Conservation (phyloP, 2,797 vertebrate genomes). For the Peromyscus eremicus region DNA sequence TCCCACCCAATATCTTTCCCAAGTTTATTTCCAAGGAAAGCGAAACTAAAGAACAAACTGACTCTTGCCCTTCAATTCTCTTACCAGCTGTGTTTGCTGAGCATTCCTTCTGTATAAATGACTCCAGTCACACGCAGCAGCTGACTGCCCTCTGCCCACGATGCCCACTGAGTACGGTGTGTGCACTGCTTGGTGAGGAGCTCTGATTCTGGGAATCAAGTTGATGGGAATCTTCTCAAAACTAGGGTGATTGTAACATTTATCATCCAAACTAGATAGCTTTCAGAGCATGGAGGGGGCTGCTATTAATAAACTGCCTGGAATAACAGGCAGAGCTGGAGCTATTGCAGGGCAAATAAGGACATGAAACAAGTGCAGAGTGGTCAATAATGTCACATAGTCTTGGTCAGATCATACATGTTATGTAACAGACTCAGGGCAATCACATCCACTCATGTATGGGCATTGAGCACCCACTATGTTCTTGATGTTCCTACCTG, state of each 20-base stretch:
- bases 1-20: not conserved
- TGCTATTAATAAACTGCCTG: not conserved
- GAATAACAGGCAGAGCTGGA: not conserved
- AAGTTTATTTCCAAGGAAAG: not conserved
- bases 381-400: not conserved
- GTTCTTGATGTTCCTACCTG: not conserved
- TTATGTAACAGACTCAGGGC: not conserved
- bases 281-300: conserved; percentile 19
- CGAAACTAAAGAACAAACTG: not conserved
- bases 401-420: not conserved
- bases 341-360: not conserved
- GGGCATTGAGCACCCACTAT: not conserved
- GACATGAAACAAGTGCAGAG: not conserved
- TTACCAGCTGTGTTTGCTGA: not conserved
- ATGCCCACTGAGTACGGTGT: too few species aligned
- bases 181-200: not conserved
- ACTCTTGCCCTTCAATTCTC: not conserved
- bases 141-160: rapidly evolving
- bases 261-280: conserved; percentile 31
- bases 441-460: not conserved
- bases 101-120: not conserved
- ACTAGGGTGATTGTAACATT: not conserved
- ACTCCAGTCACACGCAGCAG: not conserved
- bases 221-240: not conserved
- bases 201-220: conserved; percentile 20